phyloP scores from a whole-genome alignment of 2,113 vertebrate genomes.

The Boulengeromyrus knoepffleri region DNA sequence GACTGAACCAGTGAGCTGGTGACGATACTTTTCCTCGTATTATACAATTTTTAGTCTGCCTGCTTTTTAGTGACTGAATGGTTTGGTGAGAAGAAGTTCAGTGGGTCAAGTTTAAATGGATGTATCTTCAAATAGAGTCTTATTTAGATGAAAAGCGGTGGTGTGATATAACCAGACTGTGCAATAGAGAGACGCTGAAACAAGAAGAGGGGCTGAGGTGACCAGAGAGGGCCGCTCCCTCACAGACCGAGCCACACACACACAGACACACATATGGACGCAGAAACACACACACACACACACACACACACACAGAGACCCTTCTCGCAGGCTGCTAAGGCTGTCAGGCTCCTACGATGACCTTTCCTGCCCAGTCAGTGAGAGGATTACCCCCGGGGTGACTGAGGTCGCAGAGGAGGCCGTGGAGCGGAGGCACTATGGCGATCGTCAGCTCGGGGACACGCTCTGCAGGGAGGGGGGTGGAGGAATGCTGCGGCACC shows the following conservation, averaged over 20 bases:
- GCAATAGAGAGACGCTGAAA: neutral
- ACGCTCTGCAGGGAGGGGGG: neutral
- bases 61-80: neutral
- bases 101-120: neutral
- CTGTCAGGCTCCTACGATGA: neutral
- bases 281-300: neutral
- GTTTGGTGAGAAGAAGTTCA: neutral
- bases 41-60: neutral
- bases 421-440: neutral
- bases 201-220: neutral
- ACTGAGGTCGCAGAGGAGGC: neutral
- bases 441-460: neutral
- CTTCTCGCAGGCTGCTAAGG: neutral
- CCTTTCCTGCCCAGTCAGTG: neutral
- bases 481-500: too few species aligned
- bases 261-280: too few species aligned
- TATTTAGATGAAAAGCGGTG: neutral
- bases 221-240: neutral
- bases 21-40: neutral
- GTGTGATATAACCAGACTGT: neutral
- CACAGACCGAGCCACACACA: too few species aligned
- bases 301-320: neutral
- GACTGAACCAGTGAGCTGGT: neutral
- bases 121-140: neutral
- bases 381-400: neutral